Evolutionary conservation across 2,797 vertebrate species (phyloP).

Genomic region (Acanthurus lineatus): DNA sequence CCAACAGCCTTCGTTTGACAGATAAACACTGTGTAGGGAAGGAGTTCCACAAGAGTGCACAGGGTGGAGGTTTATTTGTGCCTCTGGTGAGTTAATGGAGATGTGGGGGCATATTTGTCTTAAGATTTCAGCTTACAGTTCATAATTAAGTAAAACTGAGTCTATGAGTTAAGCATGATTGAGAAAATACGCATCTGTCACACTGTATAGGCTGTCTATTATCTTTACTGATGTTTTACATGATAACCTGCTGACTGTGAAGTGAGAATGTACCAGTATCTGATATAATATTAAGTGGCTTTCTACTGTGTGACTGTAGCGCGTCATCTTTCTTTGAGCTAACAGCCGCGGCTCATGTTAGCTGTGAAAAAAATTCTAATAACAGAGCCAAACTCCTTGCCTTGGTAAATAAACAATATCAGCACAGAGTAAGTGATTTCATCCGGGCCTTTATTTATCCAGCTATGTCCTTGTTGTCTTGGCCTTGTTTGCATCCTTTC

Average conservation of each 20-base stretch:
- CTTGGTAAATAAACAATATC: slow-evolving; percentile 50
- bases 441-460: slow-evolving; percentile 60
- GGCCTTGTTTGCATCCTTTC: slow-evolving; percentile 65
- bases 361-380: slow-evolving; percentile 40
- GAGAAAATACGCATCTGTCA: slow-evolving; percentile 41
- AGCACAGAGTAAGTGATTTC: slow-evolving; percentile 43
- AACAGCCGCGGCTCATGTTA: slow-evolving; percentile 17
- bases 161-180: background rate
- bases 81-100: slow-evolving; percentile 40
- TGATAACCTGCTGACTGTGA: slow-evolving; percentile 18
- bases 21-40: slow-evolving; percentile 77
- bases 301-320: background rate
- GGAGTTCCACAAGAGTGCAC: slow-evolving; percentile 91
- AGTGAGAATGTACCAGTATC: background rate
- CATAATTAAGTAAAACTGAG: slow-evolving; percentile 13
- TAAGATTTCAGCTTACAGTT: slow-evolving; percentile 29
- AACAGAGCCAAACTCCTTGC: slow-evolving; percentile 24
- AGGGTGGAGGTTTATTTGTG: slow-evolving; percentile 24
- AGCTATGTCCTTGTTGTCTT: slow-evolving; percentile 52
- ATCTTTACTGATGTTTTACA: slow-evolving; percentile 28
- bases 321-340: slow-evolving; percentile 5
- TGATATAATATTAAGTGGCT: background rate
- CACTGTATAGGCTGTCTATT: background rate
- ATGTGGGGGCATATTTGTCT: slow-evolving; percentile 54
- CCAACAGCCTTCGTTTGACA: slow-evolving; percentile 90